Evolutionary conservation across 2,797 vertebrate species (phyloP), one percentile per base, ranked within the genome.

Genomic region (Sebastes itinus): DNA sequence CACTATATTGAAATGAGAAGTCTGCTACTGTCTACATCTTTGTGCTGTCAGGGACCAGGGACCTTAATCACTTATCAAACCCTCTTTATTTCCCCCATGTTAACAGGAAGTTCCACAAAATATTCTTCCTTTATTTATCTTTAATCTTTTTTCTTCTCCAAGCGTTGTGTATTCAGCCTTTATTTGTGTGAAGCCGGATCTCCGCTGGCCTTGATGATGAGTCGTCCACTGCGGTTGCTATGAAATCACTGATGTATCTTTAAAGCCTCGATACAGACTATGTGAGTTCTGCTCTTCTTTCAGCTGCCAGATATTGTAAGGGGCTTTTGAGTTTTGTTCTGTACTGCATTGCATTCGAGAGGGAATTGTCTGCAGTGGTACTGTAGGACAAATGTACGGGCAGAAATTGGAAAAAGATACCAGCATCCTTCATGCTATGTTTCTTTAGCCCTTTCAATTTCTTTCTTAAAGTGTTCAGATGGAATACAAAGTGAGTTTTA

Each of bases 141-240:
- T 33, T 18, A 33, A 33, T 20, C 7, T 28, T 20, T 20, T 56
- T 46, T 28, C 14, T 56, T 25, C 52, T 22, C 12, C 14, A 18
- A 30, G 16, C 32, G 14, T 38, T 56, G 23, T 55, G 25, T 77
- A 35, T 70, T 69, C 18, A 71, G 55, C 8, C 25, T 71, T 61
- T 71, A 49, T 54, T 61, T 55, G n/a, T 46, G 55, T 66, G 23
- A 22, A 49, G 61, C 18, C 35, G 38, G 55, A 35, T 70, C n/a
- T 73, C 42, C 54, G 18, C 65, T 77, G 69, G 68, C 54, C 32
- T 79, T 77, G 28, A 38, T 65, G 65, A 69, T 4, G 60, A 73
- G 52, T 23, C 33, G 38, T 28, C 46, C 33, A 62, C 69, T 30
- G 63, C 2, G 25, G 76, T 87, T 84, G 76, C 82, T 67, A 79